A percentile compares a stretch with the other conserved stretches of the same genome.
phyloP scores from a whole-genome alignment of 2,113 vertebrate species.

The Coregonus clupeaformis region DNA sequence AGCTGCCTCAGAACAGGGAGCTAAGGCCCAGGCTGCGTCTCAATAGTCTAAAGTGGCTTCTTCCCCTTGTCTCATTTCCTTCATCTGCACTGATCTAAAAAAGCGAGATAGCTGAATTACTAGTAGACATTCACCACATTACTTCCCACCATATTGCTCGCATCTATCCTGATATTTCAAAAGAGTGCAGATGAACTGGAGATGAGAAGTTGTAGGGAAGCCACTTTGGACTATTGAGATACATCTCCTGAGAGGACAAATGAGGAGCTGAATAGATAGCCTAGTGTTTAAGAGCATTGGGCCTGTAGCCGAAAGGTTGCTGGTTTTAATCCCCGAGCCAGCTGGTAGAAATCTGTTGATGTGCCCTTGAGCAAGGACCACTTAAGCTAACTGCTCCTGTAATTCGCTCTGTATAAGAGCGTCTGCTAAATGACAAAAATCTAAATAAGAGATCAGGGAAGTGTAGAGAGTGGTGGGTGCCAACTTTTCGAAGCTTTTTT shows the following conservation, averaged over 20 bases:
- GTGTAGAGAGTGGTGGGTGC: conserved; percentile 31
- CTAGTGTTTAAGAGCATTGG: too few relatives aligned
- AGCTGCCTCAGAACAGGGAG: conserved; percentile 57
- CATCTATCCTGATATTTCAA: neutral
- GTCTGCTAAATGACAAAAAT: too few relatives aligned
- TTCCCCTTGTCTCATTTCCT: neutral
- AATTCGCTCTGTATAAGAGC: too few relatives aligned
- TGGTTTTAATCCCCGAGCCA: too few relatives aligned
- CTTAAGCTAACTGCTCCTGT: too few relatives aligned
- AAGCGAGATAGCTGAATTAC: too few relatives aligned
- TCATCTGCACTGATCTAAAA: neutral
- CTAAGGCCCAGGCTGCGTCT: neutral
- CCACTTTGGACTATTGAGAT: too few relatives aligned
- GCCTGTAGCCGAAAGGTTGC: too few relatives aligned
- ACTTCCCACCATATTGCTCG: neutral
- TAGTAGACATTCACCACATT: neutral
- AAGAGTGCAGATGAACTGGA: too few relatives aligned
- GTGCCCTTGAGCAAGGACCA: too few relatives aligned
- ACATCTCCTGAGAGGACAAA: neutral
- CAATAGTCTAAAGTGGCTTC: neutral
- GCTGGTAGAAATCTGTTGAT: too few relatives aligned
- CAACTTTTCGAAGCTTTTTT: conserved; percentile 19
- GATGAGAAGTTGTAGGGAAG: neutral
- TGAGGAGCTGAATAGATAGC: neutral
- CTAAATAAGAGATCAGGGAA: conserved; percentile 50